Base-by-base conservation (phyloP, 2,888 invertebrate genomes). In the Exocentrus adspersus region DNA sequence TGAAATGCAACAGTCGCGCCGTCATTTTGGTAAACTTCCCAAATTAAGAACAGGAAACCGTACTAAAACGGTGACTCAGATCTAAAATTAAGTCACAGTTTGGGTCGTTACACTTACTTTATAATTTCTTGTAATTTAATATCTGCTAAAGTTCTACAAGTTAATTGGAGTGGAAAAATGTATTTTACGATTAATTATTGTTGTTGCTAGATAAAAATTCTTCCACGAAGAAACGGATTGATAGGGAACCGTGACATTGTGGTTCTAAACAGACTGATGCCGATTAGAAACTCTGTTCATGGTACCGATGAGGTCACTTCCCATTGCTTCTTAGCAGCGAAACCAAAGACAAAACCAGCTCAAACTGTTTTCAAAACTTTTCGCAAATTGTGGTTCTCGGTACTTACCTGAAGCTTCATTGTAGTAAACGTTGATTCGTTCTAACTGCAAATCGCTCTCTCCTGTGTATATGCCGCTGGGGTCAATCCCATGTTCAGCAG, bases 401-500 rank as follows among this genome's bases (percentile, higher is more conserved):
- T 24, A 3, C n/a, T 69, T 72, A 91, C 92, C 91, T 84, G 90
- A 87, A 79, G 94, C 94, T 86, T 94, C 94, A 85, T 95, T 95
- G 86, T 94, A 95, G 83, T 95, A 95, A 60, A 95, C 95, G 79
- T 92, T 92, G 81, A 96, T 93, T 64, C 95, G 86, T 82, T 95
- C 95, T 76, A 95, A 84, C 82, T 95, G 95, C 67, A 95, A 87
- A 79, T 93, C 92, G 76, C 92, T 93, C 81, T 93, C 92, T 70
- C 94, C 94, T 75, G 86, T 84, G 83, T 93, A 94, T 69, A 90
- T 88, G 70, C 94, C 94, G 68, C 87, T 87, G 57, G 91, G 88
- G 85, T 94, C 93, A 80, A 95, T 94, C 77, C 94, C 94, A 85
- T 95, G 94, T 83, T 95, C 94, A 79, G 94, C 94, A 9, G 93